Conservation (phyloP, 2,113 vertebrate genomes). For the Actenoides lindsayi region DNA sequence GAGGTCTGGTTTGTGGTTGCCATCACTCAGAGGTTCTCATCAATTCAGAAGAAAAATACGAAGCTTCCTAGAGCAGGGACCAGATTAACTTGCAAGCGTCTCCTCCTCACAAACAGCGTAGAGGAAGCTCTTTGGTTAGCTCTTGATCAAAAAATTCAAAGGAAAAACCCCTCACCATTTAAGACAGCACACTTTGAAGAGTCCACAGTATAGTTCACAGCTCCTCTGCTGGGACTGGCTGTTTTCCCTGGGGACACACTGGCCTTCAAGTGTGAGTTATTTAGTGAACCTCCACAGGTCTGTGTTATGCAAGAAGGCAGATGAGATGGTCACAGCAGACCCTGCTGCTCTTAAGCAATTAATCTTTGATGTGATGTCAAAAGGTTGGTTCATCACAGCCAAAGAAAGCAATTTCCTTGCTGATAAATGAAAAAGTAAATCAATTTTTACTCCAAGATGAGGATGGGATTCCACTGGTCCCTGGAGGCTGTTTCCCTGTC, state of each 20-base stretch:
- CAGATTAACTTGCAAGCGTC: background rate
- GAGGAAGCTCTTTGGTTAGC: background rate
- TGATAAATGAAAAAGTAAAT: slow-evolving; percentile 45
- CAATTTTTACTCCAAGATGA: slow-evolving; percentile 7
- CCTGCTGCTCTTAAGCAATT: slow-evolving; percentile 42
- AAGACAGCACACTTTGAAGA: background rate
- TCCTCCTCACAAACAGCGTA: background rate
- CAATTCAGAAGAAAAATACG: background rate
- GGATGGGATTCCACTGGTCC: background rate
- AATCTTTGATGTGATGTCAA: slow-evolving; percentile 17
- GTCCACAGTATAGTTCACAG: background rate
- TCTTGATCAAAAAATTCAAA: background rate
- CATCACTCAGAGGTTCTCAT: background rate
- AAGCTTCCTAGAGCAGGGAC: background rate
- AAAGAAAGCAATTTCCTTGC: slow-evolving; percentile 31
- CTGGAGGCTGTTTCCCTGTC: background rate
- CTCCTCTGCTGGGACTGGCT: background rate
- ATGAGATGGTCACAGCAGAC: slow-evolving; percentile 33
- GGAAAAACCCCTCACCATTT: background rate
- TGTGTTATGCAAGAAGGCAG: slow-evolving; percentile 46
- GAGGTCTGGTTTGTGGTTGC: background rate
- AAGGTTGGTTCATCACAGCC: slow-evolving; percentile 14
- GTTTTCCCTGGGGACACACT: slow-evolving; percentile 14
- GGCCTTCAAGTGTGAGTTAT: slow-evolving; percentile 47
- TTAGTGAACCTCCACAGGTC: background rate